Evolutionary conservation across 1,140 invertebrate genomes (phyloP).

Genomic region (Latrodectus geometricus): DNA sequence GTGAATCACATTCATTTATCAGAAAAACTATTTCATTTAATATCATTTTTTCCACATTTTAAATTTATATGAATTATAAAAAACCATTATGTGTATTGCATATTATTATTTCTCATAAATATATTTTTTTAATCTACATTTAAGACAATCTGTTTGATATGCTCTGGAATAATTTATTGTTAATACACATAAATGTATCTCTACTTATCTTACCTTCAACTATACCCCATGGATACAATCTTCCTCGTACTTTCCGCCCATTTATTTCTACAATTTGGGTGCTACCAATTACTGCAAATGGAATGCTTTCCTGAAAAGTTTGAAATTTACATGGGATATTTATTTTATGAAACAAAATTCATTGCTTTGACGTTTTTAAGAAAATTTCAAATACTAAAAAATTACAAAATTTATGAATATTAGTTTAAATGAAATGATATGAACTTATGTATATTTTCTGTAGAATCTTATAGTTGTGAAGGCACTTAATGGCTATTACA

Average conservation of each 20-base stretch:
- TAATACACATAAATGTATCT: too few relatives aligned
- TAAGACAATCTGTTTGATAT: too few relatives aligned
- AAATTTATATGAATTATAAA: too few relatives aligned
- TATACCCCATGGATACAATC: slow-evolving; percentile 98
- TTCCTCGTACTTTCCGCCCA: slow-evolving; percentile 86
- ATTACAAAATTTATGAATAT: neutral
- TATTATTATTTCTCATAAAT: too few relatives aligned
- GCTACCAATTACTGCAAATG: slow-evolving; percentile 96
- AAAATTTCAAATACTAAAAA: neutral
- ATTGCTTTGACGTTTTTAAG: neutral
- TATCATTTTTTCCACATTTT: too few relatives aligned
- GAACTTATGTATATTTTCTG: neutral
- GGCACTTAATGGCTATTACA: too few relatives aligned
- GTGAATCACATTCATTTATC: too few relatives aligned
- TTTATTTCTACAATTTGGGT: slow-evolving; percentile 93
- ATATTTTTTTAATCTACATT: too few relatives aligned
- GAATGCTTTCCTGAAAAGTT: slow-evolving; percentile 78
- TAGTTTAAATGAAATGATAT: neutral
- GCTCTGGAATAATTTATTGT: too few relatives aligned
- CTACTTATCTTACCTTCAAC: slow-evolving; percentile 80
- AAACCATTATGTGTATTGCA: too few relatives aligned
- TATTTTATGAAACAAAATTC: neutral
- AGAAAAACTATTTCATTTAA: too few relatives aligned
- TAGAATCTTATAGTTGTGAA: too few relatives aligned
- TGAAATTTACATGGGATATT: neutral